Evolutionary conservation across 1,140 invertebrate genomes (phyloP).

Genomic region (Zaprionus nigranus): DNA sequence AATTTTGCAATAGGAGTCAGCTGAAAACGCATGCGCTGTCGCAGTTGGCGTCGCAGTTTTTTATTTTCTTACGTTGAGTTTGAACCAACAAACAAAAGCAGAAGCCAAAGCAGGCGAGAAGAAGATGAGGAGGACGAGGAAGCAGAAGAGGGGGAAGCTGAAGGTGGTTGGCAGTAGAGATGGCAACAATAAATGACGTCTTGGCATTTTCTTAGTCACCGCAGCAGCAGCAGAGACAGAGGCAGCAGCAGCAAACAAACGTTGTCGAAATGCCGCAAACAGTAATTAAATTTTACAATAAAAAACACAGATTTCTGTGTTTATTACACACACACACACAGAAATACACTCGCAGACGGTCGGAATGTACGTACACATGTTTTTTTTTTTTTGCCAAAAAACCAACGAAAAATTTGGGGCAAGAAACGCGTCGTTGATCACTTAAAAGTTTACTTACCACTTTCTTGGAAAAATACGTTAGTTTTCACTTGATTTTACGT

Average conservation of each 20-base stretch:
- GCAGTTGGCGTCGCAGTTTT: constrained; percentile 1
- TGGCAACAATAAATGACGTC: constrained; percentile 34
- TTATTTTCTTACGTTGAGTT: neutral
- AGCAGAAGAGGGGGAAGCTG: neutral
- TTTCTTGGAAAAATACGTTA: constrained; percentile 33
- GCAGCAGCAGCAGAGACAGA: neutral
- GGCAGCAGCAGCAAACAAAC: constrained; percentile 17
- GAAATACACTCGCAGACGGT: neutral
- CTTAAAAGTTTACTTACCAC: constrained; percentile 23
- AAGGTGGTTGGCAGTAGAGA: neutral
- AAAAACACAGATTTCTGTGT: constrained; percentile 18
- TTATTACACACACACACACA: neutral
- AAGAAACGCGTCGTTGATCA: neutral
- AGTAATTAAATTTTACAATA: constrained; percentile 28
- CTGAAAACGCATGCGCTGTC: constrained; percentile 14
- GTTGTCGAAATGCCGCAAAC: constrained; percentile 19
- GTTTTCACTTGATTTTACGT: constrained; percentile 19
- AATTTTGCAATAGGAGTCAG: constrained; percentile 30
- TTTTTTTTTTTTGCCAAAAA: constrained; percentile 1
- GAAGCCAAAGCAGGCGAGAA: neutral
- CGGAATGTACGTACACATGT: constrained; percentile 7
- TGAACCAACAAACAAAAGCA: constrained; percentile 24
- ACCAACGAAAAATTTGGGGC: neutral
- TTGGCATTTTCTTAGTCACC: constrained; percentile 32
- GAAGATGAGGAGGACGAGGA: neutral